Evolutionary conservation across 2,888 invertebrate genomes (phyloP), one percentile per base, ranked within the genome.

Genomic region (Chymomyza fuscimana): DNA sequence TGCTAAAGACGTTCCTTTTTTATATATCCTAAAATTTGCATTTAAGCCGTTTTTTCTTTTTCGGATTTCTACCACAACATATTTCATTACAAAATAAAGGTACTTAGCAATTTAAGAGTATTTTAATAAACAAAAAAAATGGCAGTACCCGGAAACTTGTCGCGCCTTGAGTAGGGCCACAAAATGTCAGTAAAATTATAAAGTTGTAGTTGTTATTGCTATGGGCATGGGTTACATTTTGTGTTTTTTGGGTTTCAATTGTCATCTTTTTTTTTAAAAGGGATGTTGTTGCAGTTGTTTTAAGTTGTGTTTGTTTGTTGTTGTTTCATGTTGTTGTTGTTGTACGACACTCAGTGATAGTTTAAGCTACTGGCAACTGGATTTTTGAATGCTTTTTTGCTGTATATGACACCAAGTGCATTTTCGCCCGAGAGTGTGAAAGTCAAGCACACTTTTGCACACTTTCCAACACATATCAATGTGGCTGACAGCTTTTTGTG

Each of bases 391-490:
- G 60, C 10, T 60, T 60, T 40, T 36, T 36, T 73, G 72, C 84
- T 83, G 84, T 70, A 81, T 67, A 68, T 83, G 83, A 86, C 83
- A 83, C 65, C 73, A 77, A 74, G 80, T 72, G 73, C 68, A 19
- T n/a, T 60, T 60, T 60, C 15, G 40, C 22, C 54, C 16, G 25
- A 60, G 60, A 60, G 65, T 76, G 74, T 80, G 79, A 79, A 86
- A 80, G 82, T 84, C 86, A 86, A 86, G 84, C 70, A 73, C 70
- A 81, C 84, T 86, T 78, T 63, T 66, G 76, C 64, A 73, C 70
- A 71, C 65, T 59, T 59, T 68, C 52, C 54, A 51, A 46, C 60
- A 72, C 67, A 76, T 67, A 71, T 69, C 64, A 67, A 63, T 74
- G 70, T 75, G 68, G 77, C 69, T 85, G 81, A 81, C 75, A 81